Evolutionary conservation across 2,797 vertebrate species (phyloP), one percentile per base, ranked within the genome.

Genomic region (Chaunax sp.): DNA sequence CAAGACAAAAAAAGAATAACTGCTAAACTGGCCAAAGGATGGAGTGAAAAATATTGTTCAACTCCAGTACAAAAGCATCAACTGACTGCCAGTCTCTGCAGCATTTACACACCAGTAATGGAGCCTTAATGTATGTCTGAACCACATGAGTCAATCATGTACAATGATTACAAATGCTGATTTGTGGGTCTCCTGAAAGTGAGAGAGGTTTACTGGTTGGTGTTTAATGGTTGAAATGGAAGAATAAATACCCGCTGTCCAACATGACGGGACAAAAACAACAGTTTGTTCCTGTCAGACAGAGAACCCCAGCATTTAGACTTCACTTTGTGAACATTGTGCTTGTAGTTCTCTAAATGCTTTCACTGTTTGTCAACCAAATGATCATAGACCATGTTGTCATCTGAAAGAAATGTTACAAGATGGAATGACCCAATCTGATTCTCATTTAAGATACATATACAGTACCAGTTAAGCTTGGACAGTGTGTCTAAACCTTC

Each of bases 261-360:
- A 65, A 81, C n/a, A n/a, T 47, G 0, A 61, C 1, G 43, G 43
- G 47, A 51, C 7, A 7, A 65, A 19, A 28, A 38, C 19, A 6
- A 26, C 59, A 43, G 12, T 33, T 28, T 53, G 46, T 67, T 52
- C 66, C 81, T 61, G 59, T 64, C 47, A 40, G 59, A 26, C 65
- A 37, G 70, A 85, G 75, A 86, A 76, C 72, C 33, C 19, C 52
- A 62, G 57, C n/a, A 22, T 52, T 62, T 41, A 30, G 43, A 30
- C 22, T 64, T 72, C 25, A 45, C 40, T 60, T 13, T 41, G 11
- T 30, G 62, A 67, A 72, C 55, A 35, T 86, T 89, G 83, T 88
- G 87, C 87, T 87, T 88, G 35, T 76, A 54, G 57, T 75, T 72
- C 26, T 61, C 25, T 23, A 45, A 38, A 51, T 62, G 33, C 14